Base-by-base conservation (phyloP, 2,797 vertebrate genomes). In the Arctocebus calabarensis region DNA sequence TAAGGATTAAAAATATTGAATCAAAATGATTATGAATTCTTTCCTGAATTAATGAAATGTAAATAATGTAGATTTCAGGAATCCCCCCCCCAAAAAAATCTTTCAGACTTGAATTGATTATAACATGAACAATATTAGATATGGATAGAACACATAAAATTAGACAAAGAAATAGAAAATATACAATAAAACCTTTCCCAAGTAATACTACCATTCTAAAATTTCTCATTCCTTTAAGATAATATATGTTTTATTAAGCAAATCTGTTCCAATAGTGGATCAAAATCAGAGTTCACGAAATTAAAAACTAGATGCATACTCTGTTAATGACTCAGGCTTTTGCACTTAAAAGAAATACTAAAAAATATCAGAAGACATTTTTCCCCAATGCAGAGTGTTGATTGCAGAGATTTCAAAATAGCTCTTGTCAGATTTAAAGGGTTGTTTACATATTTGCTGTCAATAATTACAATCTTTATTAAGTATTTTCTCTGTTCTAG, bases 201-300 rank as follows among this genome's bases (percentile, higher is more conserved):
- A 93, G 52, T 85, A 43, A 40, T 40, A 61, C 2, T 59, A 19
- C 0, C 48, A 10, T 37, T 45, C 78, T 52, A 78, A 91, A 77
- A 23, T 71, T 85, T 83, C 29, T 78, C 7, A 52, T 12, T n/a
- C 45, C 27, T 3, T 68, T 61, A 37, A 85, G 32, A 9, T 73
- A 68, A 23, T 84, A 0, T 59, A 68, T n/a, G 7, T 64, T 64
- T 5, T 74, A 64, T 52, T 66, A 29, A 85, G 10, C 20, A 91
- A 75, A 45, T 43, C 23, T 62, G 5, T 73, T 27, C 14, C n/a
- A 70, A 25, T 29, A 66, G 14, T 81, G 7, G 68, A 70, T 68
- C 12, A 14, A 85, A 97, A 93, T 81, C 25, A 74, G 7, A 40
- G 71, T 48, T 91, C 85, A 64, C 23, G 59, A 73, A 91, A 55